phyloP scores from a whole-genome alignment of 2,888 invertebrate species.

The Mesorhabditis belari region DNA sequence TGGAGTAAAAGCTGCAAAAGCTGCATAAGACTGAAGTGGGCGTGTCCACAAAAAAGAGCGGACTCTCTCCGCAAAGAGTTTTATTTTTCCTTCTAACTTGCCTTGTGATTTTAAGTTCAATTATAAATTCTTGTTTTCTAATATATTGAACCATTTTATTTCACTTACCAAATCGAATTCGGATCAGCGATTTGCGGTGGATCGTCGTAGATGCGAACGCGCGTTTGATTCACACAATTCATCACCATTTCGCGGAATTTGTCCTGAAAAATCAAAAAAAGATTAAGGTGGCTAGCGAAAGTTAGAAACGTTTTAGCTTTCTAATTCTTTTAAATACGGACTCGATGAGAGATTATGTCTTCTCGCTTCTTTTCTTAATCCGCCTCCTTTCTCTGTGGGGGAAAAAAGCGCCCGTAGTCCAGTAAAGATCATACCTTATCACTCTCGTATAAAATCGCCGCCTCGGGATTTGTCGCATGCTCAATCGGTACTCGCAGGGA shows the following conservation, averaged over 20 bases:
- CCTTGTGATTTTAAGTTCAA: too few relatives aligned
- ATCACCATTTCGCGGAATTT: slow-evolving; percentile 15
- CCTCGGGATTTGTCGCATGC: slow-evolving; percentile 27
- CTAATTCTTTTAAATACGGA: too few relatives aligned
- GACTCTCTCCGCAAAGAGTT: too few relatives aligned
- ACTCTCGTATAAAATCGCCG: slow-evolving; percentile 24
- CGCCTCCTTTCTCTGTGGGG: not conserved
- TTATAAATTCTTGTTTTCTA: too few relatives aligned
- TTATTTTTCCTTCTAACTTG: too few relatives aligned
- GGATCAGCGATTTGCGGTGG: slow-evolving; percentile 2
- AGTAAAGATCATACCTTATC: not conserved
- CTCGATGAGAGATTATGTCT: too few relatives aligned
- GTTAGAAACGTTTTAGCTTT: too few relatives aligned
- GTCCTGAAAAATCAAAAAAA: not conserved
- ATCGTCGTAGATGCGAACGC: slow-evolving; percentile 23
- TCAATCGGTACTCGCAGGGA: slow-evolving; percentile 23
- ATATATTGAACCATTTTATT: too few relatives aligned
- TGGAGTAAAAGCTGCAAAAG: too few relatives aligned
- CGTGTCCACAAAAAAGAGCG: too few relatives aligned
- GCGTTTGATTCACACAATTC: slow-evolving; percentile 18
- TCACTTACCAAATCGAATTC: slow-evolving; percentile 14
- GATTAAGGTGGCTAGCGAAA: not conserved
- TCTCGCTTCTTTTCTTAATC: too few relatives aligned
- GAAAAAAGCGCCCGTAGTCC: not conserved
- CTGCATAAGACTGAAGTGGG: too few relatives aligned